Percentiles rank a stretch among this genome's conserved stretches.
These are phyloP conservation scores for Cataglyphis livida DNA, from an alignment of 2,888 invertebrate species.

Conservation along the genomic window DNA sequence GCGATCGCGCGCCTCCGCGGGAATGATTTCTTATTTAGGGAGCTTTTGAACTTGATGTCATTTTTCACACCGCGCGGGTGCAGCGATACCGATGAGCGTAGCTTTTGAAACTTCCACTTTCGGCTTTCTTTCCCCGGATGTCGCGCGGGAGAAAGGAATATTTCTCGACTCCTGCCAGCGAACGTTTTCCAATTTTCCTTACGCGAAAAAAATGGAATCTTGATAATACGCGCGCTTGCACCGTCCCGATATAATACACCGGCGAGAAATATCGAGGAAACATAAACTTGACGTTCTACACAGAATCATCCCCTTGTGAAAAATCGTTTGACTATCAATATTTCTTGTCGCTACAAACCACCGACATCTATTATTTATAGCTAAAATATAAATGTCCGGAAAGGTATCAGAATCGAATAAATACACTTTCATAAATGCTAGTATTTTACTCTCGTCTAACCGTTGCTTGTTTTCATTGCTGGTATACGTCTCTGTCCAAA, in stretches of 20 bases:
- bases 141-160: constrained; percentile 22
- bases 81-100: constrained; percentile 36
- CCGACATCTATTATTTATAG: not conserved
- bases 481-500: not conserved
- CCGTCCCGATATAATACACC: not conserved
- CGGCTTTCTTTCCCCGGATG: not conserved
- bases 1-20: constrained; percentile 59
- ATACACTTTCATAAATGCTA: not conserved
- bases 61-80: constrained; percentile 75
- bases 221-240: not conserved
- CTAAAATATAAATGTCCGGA: not conserved
- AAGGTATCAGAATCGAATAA: not conserved
- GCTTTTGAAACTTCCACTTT: constrained; percentile 35
- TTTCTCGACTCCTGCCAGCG: constrained; percentile 14
- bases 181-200: constrained; percentile 55
- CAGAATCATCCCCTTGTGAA: not conserved
- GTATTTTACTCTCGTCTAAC: not conserved
- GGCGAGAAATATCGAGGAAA: constrained; percentile 9
- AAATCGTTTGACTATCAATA: constrained; percentile 20
- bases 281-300: not conserved
- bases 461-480: not conserved
- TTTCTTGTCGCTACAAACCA: constrained; percentile 5
- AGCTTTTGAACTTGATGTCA: constrained; percentile 78
- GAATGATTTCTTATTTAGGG: constrained; percentile 81
- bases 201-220: constrained; percentile 24